Evolutionary conservation across 2,888 invertebrate genomes (phyloP), one percentile per base, ranked within the genome.

Genomic region (Drosophila austrosaltans): DNA sequence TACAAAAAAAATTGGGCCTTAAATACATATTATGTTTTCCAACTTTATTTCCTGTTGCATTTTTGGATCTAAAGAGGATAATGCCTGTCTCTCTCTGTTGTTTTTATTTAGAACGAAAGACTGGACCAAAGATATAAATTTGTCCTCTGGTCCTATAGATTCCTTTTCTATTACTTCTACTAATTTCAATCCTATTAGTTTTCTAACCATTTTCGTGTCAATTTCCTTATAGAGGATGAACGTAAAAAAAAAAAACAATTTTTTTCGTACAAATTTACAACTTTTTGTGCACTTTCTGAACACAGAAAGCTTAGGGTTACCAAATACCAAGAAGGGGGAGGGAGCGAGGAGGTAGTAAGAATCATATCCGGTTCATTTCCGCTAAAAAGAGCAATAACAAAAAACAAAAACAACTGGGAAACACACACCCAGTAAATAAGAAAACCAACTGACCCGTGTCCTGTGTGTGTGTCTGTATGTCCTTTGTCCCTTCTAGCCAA

Each of bases 301-400:
- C 44, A 56, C 48, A 53, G 59, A 42, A 62, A 59, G 54, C 53
- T n/a, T 22, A 60, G 40, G 54, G 20, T 53, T 61, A 8, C 44
- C 2, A 22, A 22, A 22, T 20, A 20, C 22, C 1, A 4, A 53
- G 70, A 56, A 79, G 77, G 69, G 82, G 85, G 85, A 77, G 77
- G 76, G 78, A 76, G 10, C 6, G 20, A 2, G 22, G 48, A 7
- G 22, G 44, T 8, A 25, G 22, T 8, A 25, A 48, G 48, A 48
- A 77, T 83, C 72, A 78, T 86, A 83, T 85, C 87, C 85, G 84
- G 76, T 74, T 86, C 70, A 77, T 72, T 81, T 83, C 87, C 88
- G 73, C 63, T 57, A 44, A 67, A 62, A 70, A 69, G 64, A 66
- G 66, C 72, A 74, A 32, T 42, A 60, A 30, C 59, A 16, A 16